phyloP scores from a whole-genome alignment of 2,888 invertebrate genomes.

The Ormia ochracea region DNA sequence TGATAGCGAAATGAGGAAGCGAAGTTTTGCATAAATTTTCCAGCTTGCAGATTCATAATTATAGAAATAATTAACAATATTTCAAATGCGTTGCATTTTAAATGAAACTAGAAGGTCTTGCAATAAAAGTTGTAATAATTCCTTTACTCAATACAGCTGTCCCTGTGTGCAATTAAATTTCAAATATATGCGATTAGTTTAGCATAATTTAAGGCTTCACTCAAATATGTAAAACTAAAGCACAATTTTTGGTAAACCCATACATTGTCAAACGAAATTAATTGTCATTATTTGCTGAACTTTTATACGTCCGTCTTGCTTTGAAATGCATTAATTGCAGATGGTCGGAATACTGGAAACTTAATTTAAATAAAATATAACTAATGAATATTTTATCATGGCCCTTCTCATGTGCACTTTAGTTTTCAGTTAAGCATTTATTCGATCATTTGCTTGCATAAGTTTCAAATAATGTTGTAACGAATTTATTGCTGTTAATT shows the following conservation, averaged over 20 bases:
- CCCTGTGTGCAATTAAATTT: conserved; percentile 8
- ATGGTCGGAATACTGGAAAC: not conserved
- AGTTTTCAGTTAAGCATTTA: not conserved
- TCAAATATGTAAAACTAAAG: conserved; percentile 1
- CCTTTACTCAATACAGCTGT: not conserved
- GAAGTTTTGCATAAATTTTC: no score
- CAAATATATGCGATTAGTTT: not conserved
- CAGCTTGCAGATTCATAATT: no score
- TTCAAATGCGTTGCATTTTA: no score
- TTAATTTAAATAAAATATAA: conserved; percentile 31
- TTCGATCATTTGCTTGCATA: not conserved
- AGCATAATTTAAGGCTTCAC: not conserved
- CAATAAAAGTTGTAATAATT: not conserved
- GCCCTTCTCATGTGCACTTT: not conserved
- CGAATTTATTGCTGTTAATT: conserved; percentile 20
- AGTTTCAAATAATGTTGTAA: not conserved
- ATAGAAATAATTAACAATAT: no score
- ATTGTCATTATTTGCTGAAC: conserved; percentile 11
- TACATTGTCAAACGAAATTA: not conserved
- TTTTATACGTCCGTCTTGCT: not conserved
- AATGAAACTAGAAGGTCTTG: no score
- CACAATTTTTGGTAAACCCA: not conserved
- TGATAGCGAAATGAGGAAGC: no score
- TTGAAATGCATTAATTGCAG: conserved; percentile 3
- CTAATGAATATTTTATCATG: conserved; percentile 24